Base-by-base conservation (phyloP, 2,113 vertebrate species). In the Seriola quinqueradiata region DNA sequence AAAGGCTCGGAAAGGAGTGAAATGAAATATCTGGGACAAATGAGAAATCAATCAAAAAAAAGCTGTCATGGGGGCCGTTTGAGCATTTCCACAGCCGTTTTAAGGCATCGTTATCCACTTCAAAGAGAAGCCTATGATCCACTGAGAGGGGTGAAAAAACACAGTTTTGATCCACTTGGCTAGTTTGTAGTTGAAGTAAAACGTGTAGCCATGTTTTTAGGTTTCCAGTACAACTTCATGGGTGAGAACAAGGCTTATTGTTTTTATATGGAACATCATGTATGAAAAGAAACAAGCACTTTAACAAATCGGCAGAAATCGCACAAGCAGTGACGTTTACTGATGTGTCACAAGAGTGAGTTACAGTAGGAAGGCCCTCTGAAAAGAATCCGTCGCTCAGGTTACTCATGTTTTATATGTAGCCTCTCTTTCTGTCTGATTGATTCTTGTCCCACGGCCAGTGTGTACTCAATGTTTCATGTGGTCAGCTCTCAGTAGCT, bases 1-100 rank as follows among this genome's bases (percentile, higher is more conserved):
- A 90, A 91, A 86, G 72, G 80, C 69, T 74, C 11, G 23, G 74
- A 83, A 57, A 88, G 87, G 73, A 87, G 75, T 79, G 68, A 82
- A 86, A 88, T 88, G 83, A 93, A 92, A 90, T 92, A 95, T 91
- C 91, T 92, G 81, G 92, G 93, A 93, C 92, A 87, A 91, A 90
- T 90, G 57, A 90, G 85, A 89, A 92, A 91, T 90, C 93, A 79
- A 81, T 94, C 84, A 87, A 75, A 48, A 73, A 89, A 85, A 76
- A 48, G 72, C 81, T 92, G 87, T 91, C 82, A 55, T 34, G 36
- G 28, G 60, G 75, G 70, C 25, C n/a, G 71, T 91, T 86, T 77
- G 82, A 82, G 79, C 63, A 34, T 87, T 68, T 86, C 66, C 64
- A 42, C 75, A n/a, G 75, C 28, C 11, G 10, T 81, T 92, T 87